These are phyloP conservation scores for Ramazzottius varieornatus DNA, from an alignment of 2,888 invertebrate genomes.

Conservation along the genomic window DNA sequence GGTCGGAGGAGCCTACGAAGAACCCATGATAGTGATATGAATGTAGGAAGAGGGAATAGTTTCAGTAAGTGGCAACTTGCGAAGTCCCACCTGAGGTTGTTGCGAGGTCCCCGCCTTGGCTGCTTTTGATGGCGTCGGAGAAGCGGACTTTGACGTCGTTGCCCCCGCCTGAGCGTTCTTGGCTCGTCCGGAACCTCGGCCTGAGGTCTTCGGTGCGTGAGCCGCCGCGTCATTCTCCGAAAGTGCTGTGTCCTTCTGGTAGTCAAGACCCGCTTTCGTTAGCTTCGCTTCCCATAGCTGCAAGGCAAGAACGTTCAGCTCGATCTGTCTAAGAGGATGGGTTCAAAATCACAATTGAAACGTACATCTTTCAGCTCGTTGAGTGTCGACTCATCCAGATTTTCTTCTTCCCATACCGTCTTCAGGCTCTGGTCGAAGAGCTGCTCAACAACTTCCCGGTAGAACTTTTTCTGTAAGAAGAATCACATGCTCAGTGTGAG, in stretches of 20 bases:
- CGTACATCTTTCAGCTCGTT: not conserved
- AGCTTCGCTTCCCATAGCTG: not conserved
- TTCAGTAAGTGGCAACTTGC: too few relatives aligned
- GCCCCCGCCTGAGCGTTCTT: too few relatives aligned
- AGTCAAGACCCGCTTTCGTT: not conserved
- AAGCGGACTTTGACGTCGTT: too few relatives aligned
- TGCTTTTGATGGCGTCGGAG: too few relatives aligned
- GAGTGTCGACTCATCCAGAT: not conserved
- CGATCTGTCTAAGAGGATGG: not conserved
- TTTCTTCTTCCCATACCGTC: not conserved
- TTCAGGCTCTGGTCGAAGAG: not conserved
- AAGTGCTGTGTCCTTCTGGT: not conserved
- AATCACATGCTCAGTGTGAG: too few relatives aligned
- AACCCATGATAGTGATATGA: too few relatives aligned
- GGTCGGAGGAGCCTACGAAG: too few relatives aligned
- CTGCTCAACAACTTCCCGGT: not conserved
- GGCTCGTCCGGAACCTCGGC: too few relatives aligned
- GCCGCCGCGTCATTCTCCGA: not conserved
- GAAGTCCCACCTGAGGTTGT: too few relatives aligned
- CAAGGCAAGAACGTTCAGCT: not conserved
- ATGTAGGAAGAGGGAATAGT: too few relatives aligned
- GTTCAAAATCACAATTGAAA: not conserved
- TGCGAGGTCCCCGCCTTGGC: too few relatives aligned
- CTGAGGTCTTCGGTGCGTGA: too few relatives aligned
- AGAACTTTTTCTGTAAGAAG: not conserved